Evolutionary conservation across 2,888 invertebrate species (phyloP).

Genomic region (Psylliodes chrysocephalus): DNA sequence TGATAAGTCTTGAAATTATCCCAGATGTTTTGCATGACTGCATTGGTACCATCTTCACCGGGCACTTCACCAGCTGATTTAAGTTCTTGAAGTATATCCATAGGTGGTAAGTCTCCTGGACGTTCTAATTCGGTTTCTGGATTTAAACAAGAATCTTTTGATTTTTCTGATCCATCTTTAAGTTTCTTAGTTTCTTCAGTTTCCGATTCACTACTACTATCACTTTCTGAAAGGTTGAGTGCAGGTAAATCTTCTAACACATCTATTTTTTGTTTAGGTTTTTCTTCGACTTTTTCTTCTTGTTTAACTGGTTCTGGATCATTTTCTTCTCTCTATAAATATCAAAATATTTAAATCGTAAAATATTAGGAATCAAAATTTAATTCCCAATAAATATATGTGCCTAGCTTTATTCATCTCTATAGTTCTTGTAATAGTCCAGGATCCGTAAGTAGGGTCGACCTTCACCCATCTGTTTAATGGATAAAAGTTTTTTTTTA

Average conservation of each 20-base stretch:
- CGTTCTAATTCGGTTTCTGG: constrained; percentile 30
- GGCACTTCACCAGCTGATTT: constrained; percentile 55
- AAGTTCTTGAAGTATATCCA: constrained; percentile 41
- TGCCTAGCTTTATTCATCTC: too few species aligned
- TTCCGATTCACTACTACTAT: constrained; percentile 76
- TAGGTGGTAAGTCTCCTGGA: constrained; percentile 32
- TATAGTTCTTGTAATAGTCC: too few species aligned
- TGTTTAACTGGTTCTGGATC: constrained; percentile 59
- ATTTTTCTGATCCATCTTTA: constrained; percentile 31
- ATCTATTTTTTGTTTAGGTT: constrained; percentile 68
- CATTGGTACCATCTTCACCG: constrained; percentile 39
- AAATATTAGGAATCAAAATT: too few species aligned
- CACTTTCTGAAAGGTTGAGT: constrained; percentile 85
- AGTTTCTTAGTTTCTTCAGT: constrained; percentile 52
- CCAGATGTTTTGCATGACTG: constrained; percentile 74
- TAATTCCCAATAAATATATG: too few species aligned
- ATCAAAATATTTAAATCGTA: too few species aligned
- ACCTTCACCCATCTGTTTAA: too few species aligned
- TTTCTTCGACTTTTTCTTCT: constrained; percentile 48
- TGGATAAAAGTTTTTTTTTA: too few species aligned
- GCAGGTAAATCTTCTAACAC: constrained; percentile 77
- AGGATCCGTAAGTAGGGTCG: too few species aligned
- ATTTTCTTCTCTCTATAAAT: constrained; percentile 53
- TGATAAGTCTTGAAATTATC: constrained; percentile 81
- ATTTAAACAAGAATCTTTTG: constrained; percentile 19